Evolutionary conservation across 2,888 invertebrate species (phyloP), one percentile per base, ranked within the genome.

Genomic region (Melieria crassipennis): DNA sequence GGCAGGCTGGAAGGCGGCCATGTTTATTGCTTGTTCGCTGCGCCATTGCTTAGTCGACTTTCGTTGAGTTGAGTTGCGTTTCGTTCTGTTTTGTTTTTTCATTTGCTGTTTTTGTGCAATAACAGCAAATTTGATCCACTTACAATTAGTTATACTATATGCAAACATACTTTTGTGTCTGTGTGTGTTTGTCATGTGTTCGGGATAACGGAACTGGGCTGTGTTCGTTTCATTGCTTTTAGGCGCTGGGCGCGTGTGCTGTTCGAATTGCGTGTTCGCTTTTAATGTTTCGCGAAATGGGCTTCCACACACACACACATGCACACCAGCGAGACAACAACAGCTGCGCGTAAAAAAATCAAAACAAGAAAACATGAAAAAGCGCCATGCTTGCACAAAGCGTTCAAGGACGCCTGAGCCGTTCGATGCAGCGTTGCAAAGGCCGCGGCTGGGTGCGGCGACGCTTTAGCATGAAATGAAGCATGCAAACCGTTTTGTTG

Each of bases 281-380:
- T 58, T 58, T 58, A 58, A 58, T 58, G 30, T 58, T 57, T 13
- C n/a, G 57, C 57, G 3, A 13, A 57, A 58, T 58, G 10, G n/a
- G 16, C 30, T 58, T 5, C 30, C 30, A 30, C 10, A 42, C 16
- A 58, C 30, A 52, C 13, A 52, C 52, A 10, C 16, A 16, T 16
- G 16, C 16, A 16, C 16, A 16, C 16, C 16, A 16, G 16, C 16
- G 2, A 50, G 9, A 50, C 50, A 10, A 7, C 7, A 7, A 50
- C 50, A 50, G 11, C 11, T 52, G 13, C 9, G 13, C 13, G 13
- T 13, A 52, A 52, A 7, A 30, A 30, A 30, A 30, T 30, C 30
- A 30, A 30, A 30, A 30, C 30, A 30, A 30, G 30, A 30, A 11
- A 11, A 50, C 50, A 50, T 10, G 9, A 52, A 52, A 9, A 9